Conservation (phyloP, 1,140 invertebrate species). For the Drosophila lini region DNA sequence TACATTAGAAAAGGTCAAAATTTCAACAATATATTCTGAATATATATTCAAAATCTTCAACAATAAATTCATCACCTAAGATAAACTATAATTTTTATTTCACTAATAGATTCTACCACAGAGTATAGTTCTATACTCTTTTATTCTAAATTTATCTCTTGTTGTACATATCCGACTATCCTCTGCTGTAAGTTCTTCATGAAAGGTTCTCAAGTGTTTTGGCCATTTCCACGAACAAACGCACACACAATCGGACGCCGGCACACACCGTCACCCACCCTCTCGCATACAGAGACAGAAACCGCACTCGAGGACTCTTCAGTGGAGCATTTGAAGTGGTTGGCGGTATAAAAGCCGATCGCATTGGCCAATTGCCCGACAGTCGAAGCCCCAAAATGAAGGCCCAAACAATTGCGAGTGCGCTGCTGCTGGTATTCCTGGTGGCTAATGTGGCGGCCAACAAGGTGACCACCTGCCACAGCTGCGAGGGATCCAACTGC, state of each 20-base stretch:
- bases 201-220: slow-evolving; percentile 32
- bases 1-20: background rate
- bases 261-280: background rate
- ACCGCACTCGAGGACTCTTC: slow-evolving; percentile 53
- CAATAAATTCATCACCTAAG: background rate
- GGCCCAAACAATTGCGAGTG: slow-evolving; percentile 43
- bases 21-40: no score
- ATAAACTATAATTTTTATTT: background rate
- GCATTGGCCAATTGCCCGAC: slow-evolving; percentile 35
- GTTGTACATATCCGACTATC: background rate
- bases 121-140: no score
- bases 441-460: slow-evolving; percentile 40
- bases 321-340: slow-evolving; percentile 39
- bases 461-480: slow-evolving; percentile 55
- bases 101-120: background rate
- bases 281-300: slow-evolving; percentile 1
- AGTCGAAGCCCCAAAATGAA: slow-evolving; percentile 57
- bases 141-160: background rate
- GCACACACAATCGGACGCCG: slow-evolving; percentile 12
- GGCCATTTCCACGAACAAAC: slow-evolving; percentile 29
- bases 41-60: no score
- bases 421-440: slow-evolving; percentile 38
- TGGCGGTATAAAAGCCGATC: slow-evolving; percentile 62
- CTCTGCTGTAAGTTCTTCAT: slow-evolving; percentile 29
- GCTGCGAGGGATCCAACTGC: slow-evolving; percentile 71